phyloP scores from a whole-genome alignment of 35 echinoderm and acorn worm genomes.

The Heliocidaris erythrogramma region DNA sequence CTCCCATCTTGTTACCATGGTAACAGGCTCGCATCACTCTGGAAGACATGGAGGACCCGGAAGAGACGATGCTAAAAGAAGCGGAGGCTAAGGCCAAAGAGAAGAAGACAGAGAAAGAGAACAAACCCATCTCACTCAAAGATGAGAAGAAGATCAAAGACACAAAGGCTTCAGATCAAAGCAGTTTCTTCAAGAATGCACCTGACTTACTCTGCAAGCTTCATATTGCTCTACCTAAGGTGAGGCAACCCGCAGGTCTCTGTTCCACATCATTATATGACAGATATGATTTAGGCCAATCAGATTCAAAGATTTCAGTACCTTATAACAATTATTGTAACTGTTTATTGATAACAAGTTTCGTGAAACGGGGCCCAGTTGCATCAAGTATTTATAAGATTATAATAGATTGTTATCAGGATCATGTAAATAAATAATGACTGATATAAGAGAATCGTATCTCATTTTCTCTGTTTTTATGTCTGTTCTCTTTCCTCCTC shows the following conservation, averaged over 20 bases:
- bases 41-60: constrained; percentile 91
- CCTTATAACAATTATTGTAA: no score
- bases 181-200: constrained; percentile 37
- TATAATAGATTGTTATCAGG: no score
- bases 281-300: no score
- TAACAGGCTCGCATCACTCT: constrained; percentile 59
- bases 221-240: constrained; percentile 84
- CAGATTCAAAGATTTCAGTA: no score
- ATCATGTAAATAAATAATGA: no score
- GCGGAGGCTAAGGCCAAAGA: constrained; percentile 85
- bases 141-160: constrained; percentile 83
- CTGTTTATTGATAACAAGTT: no score
- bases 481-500: neutral
- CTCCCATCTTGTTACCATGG: neutral
- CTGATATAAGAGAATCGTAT: neutral
- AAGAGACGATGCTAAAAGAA: constrained; percentile 80
- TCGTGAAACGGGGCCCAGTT: no score
- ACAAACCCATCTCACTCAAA: constrained; percentile 48
- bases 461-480: neutral
- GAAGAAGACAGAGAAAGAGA: constrained; percentile 71
- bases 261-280: no score
- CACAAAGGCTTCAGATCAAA: constrained; percentile 54
- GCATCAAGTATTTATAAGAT: no score
- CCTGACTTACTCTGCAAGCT: constrained; percentile 76
- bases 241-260: neutral